A percentile compares a stretch with the other conserved stretches of the same genome.
phyloP scores from a whole-genome alignment of 2,888 invertebrate species.

The Rhabditophanes sp. region DNA sequence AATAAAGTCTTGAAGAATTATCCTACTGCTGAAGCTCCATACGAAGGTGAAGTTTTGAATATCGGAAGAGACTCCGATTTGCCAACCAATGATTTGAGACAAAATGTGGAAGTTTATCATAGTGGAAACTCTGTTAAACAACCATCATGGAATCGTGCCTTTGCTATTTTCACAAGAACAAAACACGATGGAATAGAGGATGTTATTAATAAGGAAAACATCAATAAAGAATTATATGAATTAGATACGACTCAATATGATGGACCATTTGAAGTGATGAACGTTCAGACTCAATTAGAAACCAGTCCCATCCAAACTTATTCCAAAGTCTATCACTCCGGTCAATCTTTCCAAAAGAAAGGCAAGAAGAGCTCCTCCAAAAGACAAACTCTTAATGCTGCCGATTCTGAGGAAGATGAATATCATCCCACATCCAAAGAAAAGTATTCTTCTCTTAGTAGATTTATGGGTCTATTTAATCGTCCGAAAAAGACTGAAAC shows the following conservation, averaged over 20 bases:
- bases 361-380: conserved; percentile 3
- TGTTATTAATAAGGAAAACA: conserved; percentile 10
- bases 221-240: conserved; percentile 8
- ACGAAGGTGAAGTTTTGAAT: conserved; percentile 2
- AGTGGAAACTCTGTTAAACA: conserved; percentile 4
- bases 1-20: conserved; percentile 3
- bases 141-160: conserved; percentile 4
- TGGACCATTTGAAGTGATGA: conserved; percentile 13
- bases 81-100: background rate
- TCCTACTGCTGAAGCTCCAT: conserved; percentile 4
- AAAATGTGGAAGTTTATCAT: conserved; percentile 2
- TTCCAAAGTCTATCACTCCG: conserved; percentile 14
- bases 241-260: conserved; percentile 6
- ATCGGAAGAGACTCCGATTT: conserved; percentile 1
- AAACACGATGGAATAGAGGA: conserved; percentile 16
- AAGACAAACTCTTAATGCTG: background rate
- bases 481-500: no score
- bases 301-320: conserved; percentile 9
- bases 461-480: no score
- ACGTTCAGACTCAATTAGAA: conserved; percentile 9
- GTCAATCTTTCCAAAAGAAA: conserved; percentile 10
- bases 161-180: conserved; percentile 10
- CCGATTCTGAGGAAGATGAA: conserved; percentile 1
- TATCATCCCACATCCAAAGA: conserved; percentile 1
- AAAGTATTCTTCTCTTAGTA: no score